A percentile compares a stretch with the other conserved stretches of the same genome.
Evolutionary conservation across 2,113 vertebrate genomes (phyloP).

Genomic region (Cryptomyrus ogoouensis): DNA sequence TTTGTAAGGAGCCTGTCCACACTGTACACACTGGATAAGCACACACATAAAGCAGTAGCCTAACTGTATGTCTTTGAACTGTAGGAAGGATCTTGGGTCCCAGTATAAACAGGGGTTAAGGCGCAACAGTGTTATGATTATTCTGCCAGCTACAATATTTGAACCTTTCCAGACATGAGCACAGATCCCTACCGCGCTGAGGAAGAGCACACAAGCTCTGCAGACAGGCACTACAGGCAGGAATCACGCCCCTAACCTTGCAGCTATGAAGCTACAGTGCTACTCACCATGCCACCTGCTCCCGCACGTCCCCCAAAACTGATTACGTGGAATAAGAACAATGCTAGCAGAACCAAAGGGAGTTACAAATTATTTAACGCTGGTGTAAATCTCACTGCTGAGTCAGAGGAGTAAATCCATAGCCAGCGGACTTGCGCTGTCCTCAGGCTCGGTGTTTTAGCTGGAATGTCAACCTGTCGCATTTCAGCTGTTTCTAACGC

Average conservation of each 20-base stretch:
- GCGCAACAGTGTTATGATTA: not conserved
- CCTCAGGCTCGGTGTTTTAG: not conserved
- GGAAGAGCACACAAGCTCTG: not conserved
- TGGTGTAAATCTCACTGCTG: not conserved
- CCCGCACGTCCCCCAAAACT: not conserved
- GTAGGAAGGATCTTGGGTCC: not conserved
- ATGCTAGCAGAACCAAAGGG: not conserved
- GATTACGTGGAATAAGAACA: not conserved
- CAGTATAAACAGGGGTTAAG: not conserved
- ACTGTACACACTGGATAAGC: no score
- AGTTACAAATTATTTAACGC: not conserved
- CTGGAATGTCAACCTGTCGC: not conserved
- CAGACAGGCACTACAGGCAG: not conserved
- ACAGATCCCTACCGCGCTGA: not conserved
- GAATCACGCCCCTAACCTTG: not conserved
- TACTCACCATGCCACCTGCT: not conserved
- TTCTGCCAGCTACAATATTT: not conserved
- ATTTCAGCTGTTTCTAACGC: not conserved
- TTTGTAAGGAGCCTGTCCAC: not conserved
- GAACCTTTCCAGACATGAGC: not conserved
- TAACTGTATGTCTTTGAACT: not conserved
- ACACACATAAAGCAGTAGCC: not conserved
- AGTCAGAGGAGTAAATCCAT: not conserved
- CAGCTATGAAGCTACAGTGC: not conserved
- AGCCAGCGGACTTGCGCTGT: not conserved